Evolutionary conservation across 2,113 vertebrate genomes (phyloP).

Genomic region (Cyphomyrus plagiostoma): DNA sequence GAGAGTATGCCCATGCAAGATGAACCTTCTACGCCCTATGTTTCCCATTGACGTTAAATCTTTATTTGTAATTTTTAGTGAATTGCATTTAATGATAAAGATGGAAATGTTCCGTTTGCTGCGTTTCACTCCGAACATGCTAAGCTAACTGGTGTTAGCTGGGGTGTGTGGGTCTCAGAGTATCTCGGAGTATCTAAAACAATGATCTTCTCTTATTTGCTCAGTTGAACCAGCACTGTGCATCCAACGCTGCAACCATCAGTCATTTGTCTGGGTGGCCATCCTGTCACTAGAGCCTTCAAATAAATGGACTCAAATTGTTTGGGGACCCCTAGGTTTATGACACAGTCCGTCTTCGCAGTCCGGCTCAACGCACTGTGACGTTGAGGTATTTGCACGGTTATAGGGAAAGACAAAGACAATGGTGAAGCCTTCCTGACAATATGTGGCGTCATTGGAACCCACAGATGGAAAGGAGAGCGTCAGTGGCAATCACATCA

Average conservation of each 20-base stretch:
- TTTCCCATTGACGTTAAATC: background rate
- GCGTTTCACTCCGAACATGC: background rate
- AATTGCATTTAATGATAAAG: background rate
- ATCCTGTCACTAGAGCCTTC: background rate
- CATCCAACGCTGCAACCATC: background rate
- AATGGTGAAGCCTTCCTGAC: background rate
- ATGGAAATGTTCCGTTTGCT: background rate
- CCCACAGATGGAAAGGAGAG: background rate
- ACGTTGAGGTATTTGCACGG: background rate
- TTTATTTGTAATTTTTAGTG: background rate
- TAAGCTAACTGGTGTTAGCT: background rate
- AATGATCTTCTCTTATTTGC: background rate
- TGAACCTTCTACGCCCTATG: background rate
- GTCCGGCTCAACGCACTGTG: background rate
- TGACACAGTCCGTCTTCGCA: background rate
- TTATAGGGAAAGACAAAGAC: background rate
- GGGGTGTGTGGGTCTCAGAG: background rate
- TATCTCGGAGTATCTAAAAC: background rate
- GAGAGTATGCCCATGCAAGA: background rate
- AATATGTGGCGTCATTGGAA: background rate
- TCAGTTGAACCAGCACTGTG: background rate
- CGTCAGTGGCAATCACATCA: constrained; percentile 10
- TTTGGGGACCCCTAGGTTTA: background rate
- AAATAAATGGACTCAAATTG: background rate
- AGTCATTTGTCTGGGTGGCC: background rate